Evolutionary conservation across 2,113 vertebrate genomes (phyloP), one percentile per base, ranked within the genome.

Genomic region (Actenoides lindsayi): DNA sequence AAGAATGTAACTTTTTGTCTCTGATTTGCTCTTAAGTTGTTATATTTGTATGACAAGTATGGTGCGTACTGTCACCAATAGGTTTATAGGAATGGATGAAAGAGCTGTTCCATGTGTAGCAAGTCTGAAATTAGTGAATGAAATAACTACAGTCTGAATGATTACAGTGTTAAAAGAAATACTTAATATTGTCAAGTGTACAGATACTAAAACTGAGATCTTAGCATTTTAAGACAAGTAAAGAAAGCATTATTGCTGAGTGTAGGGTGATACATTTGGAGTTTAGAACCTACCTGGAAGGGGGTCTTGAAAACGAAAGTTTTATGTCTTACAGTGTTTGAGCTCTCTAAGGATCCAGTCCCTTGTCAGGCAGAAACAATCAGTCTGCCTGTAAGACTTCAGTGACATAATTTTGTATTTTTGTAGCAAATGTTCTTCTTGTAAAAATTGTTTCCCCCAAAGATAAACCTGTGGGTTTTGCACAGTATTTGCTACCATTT

Each of bases 291-390:
- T 79, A 13, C 10, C 5, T 42, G 33, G 31, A 79, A 79, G 51
- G 25, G 17, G 39, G 9, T 24, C 56, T 84, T 53, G 33, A 42
- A 69, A 81, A 21, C 18, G 39, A 3, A 81, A 48, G 39, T 64
- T 54, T 84, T 69, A n/a, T 62, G 30, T 68, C 33, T 37, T 63
- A 10, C 0, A 0, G 6, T 51, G 3, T 39, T 69, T 24, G 35
- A 64, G 16, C 20, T 90, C 56, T 62, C 25, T 25, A 86, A 83
- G 54, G 13, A 74, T 69, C 35, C 8, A 42, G 25, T 68, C 15
- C 15, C 11, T 89, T 92, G 27, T 28, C 57, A 81, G 24, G 39
- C 11, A 19, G 74, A 57, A 87, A 50, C 21, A 18, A 41, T 76
- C 19, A 16, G 41, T 76, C 19, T 79, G 8, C 44, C 53, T 60